Base-by-base conservation (phyloP, 1,140 invertebrate genomes). In the Panagrolaimus sp. region DNA sequence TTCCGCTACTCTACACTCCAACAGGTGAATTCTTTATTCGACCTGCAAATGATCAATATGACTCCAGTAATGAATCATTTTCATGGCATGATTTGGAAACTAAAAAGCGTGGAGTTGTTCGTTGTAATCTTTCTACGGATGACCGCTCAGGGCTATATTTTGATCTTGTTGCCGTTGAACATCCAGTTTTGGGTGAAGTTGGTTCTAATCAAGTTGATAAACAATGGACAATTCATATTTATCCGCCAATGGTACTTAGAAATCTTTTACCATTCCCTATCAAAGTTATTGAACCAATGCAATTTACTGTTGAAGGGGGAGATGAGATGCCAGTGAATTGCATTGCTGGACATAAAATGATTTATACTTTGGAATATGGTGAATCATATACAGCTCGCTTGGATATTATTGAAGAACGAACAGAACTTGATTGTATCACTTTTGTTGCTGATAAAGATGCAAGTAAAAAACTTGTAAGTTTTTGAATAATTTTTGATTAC, bases 181-280 rank as follows among this genome's bases (percentile, higher is more conserved):
- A 92, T 73, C 90, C 93, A 81, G 89, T 95, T 5, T 91, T 89
- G 78, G 90, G 88, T 82, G 91, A 94, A 83, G 32, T 0, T 88
- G 93, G 85, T 84, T 88, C 1, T 92, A 52, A 55, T 48, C 45
- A 67, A 9, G 47, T 66, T 26, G 72, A 73, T n/a, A 44, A 70
- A 15, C 68, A 75, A 55, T 95, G 91, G 82, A 90, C 90, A 67
- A 88, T 97, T 43, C 88, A 92, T 68, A 85, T 98, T 14, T 89
- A 90, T 66, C 93, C 94, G 1, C 90, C 92, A 8, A 88, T 95
- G 0, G 89, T 90, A 75, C 85, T 98, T n/a, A 90, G 91, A 76
- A 98, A 98, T 84, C 89, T 90, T 68, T 84, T 98, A 71, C 94
- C 94, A 0, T 87, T 93, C 45, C 85, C 89, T 38, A 88, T 97